A percentile compares a stretch with the other conserved stretches of the same genome.
Conservation (phyloP, 2,113 vertebrate species). For the Excalfactoria chinensis region DNA sequence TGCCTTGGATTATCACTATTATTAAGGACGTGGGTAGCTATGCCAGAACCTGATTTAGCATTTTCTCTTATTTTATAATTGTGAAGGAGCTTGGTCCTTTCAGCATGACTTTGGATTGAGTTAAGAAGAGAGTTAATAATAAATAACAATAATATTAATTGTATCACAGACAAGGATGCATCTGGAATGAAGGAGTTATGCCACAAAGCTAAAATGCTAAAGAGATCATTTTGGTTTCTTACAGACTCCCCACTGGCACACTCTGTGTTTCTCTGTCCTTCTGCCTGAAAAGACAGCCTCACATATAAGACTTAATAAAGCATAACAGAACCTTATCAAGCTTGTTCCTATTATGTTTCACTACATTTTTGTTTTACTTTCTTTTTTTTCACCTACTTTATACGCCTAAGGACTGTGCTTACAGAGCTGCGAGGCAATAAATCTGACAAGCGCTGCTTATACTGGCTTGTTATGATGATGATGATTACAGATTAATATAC, state of each 20-base stretch:
- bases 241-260: background rate
- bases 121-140: background rate
- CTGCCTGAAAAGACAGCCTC: background rate
- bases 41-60: background rate
- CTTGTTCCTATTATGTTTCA: slow-evolving; percentile 16
- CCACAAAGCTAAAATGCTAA: background rate
- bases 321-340: background rate
- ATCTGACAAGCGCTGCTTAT: slow-evolving; percentile 44
- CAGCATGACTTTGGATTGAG: background rate
- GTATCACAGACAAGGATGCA: background rate
- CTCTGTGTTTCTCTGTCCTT: background rate
- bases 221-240: background rate
- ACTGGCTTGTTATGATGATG: slow-evolving; percentile 39
- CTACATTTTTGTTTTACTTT: slow-evolving; percentile 36
- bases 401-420: slow-evolving; percentile 34
- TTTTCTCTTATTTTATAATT: background rate
- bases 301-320: slow-evolving; percentile 16
- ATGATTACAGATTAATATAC: slow-evolving; percentile 63
- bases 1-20: background rate
- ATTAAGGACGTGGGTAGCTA: background rate
- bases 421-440: slow-evolving; percentile 44
- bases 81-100: background rate
- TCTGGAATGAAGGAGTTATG: slow-evolving; percentile 1
- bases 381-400: slow-evolving; percentile 26
- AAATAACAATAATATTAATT: background rate